phyloP scores from a whole-genome alignment of 37 sponge, comb jelly and placozoan species.

The Eunapius fragilis region DNA sequence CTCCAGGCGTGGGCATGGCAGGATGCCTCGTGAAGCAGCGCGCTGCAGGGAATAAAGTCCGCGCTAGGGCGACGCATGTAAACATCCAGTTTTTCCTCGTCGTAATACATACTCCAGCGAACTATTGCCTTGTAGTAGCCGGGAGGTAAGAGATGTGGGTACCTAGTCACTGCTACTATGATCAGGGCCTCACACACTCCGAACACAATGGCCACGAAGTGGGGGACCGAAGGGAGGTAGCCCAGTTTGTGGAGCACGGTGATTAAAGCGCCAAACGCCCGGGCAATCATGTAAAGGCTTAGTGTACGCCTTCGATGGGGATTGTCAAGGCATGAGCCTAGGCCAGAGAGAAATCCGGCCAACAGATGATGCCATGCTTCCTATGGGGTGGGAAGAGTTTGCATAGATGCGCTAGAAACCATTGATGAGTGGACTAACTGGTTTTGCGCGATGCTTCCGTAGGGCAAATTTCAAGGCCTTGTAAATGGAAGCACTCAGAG shows the following conservation, averaged over 20 bases:
- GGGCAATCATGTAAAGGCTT: constrained; percentile 6
- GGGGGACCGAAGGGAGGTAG: constrained; percentile 15
- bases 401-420: too few relatives aligned
- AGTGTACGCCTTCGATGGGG: constrained; percentile 22
- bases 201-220: constrained; percentile 1
- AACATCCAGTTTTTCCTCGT: constrained; percentile 21
- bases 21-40: constrained; percentile 6
- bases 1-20: background rate
- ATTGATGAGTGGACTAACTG: too few relatives aligned
- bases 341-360: constrained; percentile 25
- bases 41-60: constrained; percentile 13
- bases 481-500: background rate
- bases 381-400: too few relatives aligned
- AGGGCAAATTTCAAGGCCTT: background rate
- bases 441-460: too few relatives aligned
- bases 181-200: background rate
- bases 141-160: constrained; percentile 5
- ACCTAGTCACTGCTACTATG: background rate
- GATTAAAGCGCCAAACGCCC: constrained; percentile 26
- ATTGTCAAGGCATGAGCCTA: constrained; percentile 1
- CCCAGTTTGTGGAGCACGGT: constrained; percentile 5
- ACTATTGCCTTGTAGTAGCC: constrained; percentile 20
- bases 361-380: background rate
- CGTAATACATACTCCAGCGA: constrained; percentile 21
- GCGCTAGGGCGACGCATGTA: constrained; percentile 6